Evolutionary conservation across 2,113 vertebrate genomes (phyloP).

Genomic region (Parus major): DNA sequence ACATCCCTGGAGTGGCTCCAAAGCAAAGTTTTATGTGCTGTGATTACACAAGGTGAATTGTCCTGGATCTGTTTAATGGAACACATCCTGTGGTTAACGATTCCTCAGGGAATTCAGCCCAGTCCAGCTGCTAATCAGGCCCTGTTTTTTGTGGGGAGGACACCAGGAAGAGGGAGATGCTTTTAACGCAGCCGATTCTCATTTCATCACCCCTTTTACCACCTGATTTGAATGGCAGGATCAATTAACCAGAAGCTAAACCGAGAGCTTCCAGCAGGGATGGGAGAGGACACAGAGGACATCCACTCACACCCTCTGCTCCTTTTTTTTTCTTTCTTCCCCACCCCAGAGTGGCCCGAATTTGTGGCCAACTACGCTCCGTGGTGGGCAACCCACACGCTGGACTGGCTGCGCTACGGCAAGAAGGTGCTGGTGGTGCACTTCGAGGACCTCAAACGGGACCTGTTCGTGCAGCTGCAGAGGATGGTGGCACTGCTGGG

Average conservation of each 20-base stretch:
- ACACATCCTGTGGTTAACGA: conserved; percentile 63
- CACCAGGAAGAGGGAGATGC: background rate
- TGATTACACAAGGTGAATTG: conserved; percentile 80
- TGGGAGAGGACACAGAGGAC: fast-evolving
- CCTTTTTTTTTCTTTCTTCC: background rate
- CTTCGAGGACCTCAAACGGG: conserved; percentile 90
- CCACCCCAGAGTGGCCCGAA: conserved; percentile 93
- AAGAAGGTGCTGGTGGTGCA: conserved; percentile 91
- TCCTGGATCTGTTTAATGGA: conserved; percentile 71
- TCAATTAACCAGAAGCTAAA: background rate
- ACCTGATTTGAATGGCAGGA: background rate
- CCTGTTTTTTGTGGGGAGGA: background rate
- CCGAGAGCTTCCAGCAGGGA: background rate
- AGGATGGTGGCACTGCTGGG: conserved; percentile 88
- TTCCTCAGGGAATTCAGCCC: conserved; percentile 55
- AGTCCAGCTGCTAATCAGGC: conserved; percentile 60
- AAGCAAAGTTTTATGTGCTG: conserved; percentile 75
- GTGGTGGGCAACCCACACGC: conserved; percentile 95
- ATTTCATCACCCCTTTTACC: background rate
- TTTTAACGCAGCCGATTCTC: background rate
- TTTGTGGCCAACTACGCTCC: conserved; percentile 94
- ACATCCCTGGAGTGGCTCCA: conserved; percentile 67
- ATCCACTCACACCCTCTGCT: background rate
- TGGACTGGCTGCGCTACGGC: conserved; percentile 93
- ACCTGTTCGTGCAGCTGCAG: conserved; percentile 88